Conservation (phyloP, 2,888 invertebrate species). For the Portevinia maculata region DNA sequence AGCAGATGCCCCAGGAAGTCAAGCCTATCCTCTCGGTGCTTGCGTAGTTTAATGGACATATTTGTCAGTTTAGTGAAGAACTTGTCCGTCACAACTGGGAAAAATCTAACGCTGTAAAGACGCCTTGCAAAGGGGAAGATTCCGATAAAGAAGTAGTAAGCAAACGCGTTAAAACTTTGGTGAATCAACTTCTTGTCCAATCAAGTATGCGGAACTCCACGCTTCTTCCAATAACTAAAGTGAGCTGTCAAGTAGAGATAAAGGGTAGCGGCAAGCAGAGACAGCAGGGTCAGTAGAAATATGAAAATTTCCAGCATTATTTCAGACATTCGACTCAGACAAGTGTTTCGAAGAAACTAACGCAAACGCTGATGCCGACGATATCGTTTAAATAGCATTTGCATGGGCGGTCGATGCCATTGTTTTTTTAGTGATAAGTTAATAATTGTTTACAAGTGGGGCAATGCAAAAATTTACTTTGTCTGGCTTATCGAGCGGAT, state of each 20-base stretch:
- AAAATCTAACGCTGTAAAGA: slow-evolving; percentile 58
- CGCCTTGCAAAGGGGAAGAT: slow-evolving; percentile 73
- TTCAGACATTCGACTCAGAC: background rate
- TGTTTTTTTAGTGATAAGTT: background rate
- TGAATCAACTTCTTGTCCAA: slow-evolving; percentile 68
- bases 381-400: background rate
- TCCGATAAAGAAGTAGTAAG: slow-evolving; percentile 62
- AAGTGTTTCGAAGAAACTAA: slow-evolving; percentile 6
- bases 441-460: background rate
- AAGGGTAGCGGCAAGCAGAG: slow-evolving; percentile 40
- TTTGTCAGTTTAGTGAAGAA: slow-evolving; percentile 72
- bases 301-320: slow-evolving; percentile 5
- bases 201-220: slow-evolving; percentile 76
- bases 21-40: slow-evolving; percentile 58
- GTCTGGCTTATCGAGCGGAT: background rate
- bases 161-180: slow-evolving; percentile 65
- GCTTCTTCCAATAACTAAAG: slow-evolving; percentile 78
- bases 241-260: slow-evolving; percentile 75
- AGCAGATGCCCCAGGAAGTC: slow-evolving; percentile 75
- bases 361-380: no score
- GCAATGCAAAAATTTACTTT: background rate
- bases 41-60: slow-evolving; percentile 63
- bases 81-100: slow-evolving; percentile 46
- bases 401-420: background rate
- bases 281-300: slow-evolving; percentile 37